Evolutionary conservation across 2,113 vertebrate species (phyloP).

Genomic region (Xiphophorus maculatus): DNA sequence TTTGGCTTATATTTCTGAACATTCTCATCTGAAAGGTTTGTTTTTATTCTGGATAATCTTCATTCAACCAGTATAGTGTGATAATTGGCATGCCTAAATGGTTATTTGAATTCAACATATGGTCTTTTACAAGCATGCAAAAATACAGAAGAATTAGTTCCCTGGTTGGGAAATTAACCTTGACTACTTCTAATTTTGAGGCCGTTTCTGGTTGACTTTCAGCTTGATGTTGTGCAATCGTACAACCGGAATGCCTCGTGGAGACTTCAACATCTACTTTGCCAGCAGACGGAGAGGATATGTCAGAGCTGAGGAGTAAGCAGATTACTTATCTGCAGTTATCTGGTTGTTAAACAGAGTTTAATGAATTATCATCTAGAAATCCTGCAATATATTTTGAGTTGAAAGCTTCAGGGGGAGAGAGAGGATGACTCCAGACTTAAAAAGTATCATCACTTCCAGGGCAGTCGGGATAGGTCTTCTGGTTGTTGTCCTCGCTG

Average conservation of each 20-base stretch:
- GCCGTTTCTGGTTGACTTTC: slow-evolving; percentile 29
- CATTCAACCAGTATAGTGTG: neutral
- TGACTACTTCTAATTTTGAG: neutral
- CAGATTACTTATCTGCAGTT: neutral
- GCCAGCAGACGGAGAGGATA: slow-evolving; percentile 71
- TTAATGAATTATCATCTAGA: neutral
- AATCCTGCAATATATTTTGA: neutral
- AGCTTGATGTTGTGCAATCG: slow-evolving; percentile 66
- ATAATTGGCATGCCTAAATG: neutral
- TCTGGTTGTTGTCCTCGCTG: slow-evolving; percentile 85
- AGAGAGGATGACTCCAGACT: neutral
- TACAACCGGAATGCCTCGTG: slow-evolving; percentile 75
- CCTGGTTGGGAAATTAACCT: neutral
- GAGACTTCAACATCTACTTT: slow-evolving; percentile 82
- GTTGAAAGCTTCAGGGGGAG: neutral
- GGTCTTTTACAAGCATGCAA: too few relatives aligned
- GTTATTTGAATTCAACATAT: neutral
- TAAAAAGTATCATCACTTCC: slow-evolving; percentile 24
- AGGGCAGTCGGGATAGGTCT: slow-evolving; percentile 90
- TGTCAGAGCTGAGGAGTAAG: slow-evolving; percentile 80
- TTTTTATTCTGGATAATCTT: neutral
- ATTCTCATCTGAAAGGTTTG: neutral
- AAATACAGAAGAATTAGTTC: neutral
- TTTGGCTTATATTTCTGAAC: neutral
- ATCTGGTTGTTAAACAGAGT: neutral